Base-by-base conservation (phyloP, 2,113 vertebrate genomes). In the Ictidomys tridecemlineatus region DNA sequence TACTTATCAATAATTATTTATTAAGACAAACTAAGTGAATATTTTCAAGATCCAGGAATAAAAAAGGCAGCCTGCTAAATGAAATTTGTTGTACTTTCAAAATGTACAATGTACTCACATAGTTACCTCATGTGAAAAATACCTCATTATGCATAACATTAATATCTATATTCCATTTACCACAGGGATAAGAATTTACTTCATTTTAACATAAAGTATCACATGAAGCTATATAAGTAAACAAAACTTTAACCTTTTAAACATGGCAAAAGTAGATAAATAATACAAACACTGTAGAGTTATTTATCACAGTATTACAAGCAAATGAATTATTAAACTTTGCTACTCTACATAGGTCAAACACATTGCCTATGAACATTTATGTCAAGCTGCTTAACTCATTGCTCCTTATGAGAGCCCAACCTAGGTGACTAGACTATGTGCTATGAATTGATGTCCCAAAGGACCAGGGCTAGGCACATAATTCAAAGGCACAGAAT, bases 401-500 rank as follows among this genome's bases (percentile, higher is more conserved):
- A 45, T 9, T 65, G 45, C 12, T 61, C 45, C 70, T 4, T 37
- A 79, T 58, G 17, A 79, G 26, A 53, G 28, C 8, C 63, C 17
- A 65, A 22, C 58, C 32, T 73, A 79, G 42, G n/a, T 30, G 58
- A 13, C 30, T 63, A 85, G 51, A 37, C 74, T 69, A 37, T 79
- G 32, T 28, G 73, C 13, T 53, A 28, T 10, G 2, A 37, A 48
- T 28, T 58, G 37, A 73, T 32, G 32, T 3, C 37, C 53, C 32
- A 14, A 85, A 1, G 28, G 14, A 84, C 39, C n/a, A 70, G 20
- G 22, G 67, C 34, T 69, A 39, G 18, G 14, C 32, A 86, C 58
- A 5, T 74, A 91, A 86, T 51, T 67, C 37, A 94, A 94, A 26
- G 45, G 7, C n/a, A 74, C 32, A n/a, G 22, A 85, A 96, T 69